phyloP scores from a whole-genome alignment of 1,140 invertebrate species.

The Atta texana region DNA sequence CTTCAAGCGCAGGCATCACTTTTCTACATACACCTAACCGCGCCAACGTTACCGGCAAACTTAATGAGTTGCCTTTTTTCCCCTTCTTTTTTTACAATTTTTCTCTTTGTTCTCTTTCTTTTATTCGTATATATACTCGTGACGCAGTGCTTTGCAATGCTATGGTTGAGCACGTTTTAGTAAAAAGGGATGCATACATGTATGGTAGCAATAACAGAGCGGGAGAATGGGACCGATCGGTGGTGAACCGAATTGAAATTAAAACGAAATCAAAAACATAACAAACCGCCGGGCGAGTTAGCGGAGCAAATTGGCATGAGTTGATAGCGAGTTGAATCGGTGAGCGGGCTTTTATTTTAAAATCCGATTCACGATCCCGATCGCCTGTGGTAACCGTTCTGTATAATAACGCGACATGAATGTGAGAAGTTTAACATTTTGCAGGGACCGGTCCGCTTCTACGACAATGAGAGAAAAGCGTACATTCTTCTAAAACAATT shows the following conservation, averaged over 20 bases:
- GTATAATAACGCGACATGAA: slow-evolving; percentile 18
- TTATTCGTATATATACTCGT: slow-evolving; percentile 34
- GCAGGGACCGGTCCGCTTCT: slow-evolving; percentile 97
- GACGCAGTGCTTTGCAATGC: slow-evolving; percentile 11
- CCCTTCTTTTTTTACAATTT: not conserved
- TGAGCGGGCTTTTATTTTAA: slow-evolving; percentile 50
- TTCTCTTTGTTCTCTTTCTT: slow-evolving; percentile 15
- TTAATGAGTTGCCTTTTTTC: slow-evolving; percentile 38
- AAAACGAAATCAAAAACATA: slow-evolving; percentile 62
- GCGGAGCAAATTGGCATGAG: slow-evolving; percentile 55
- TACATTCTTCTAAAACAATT: slow-evolving; percentile 98
- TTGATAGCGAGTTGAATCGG: slow-evolving; percentile 30
- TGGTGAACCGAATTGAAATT: slow-evolving; percentile 62
- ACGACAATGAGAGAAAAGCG: slow-evolving; percentile 97
- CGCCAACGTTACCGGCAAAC: slow-evolving; percentile 34
- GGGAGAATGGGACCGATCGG: slow-evolving; percentile 48
- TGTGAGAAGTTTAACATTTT: slow-evolving; percentile 51
- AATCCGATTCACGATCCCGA: slow-evolving; percentile 41
- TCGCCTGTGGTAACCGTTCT: slow-evolving; percentile 29
- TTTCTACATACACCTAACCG: slow-evolving; percentile 20
- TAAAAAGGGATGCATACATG: slow-evolving; percentile 14
- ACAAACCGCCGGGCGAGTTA: slow-evolving; percentile 55
- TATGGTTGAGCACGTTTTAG: slow-evolving; percentile 22
- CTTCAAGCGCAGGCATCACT: slow-evolving; percentile 48
- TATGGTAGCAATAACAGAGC: slow-evolving; percentile 18